Evolutionary conservation across 2,888 invertebrate genomes (phyloP), one percentile per base, ranked within the genome.

Genomic region (Spilarctia lutea): DNA sequence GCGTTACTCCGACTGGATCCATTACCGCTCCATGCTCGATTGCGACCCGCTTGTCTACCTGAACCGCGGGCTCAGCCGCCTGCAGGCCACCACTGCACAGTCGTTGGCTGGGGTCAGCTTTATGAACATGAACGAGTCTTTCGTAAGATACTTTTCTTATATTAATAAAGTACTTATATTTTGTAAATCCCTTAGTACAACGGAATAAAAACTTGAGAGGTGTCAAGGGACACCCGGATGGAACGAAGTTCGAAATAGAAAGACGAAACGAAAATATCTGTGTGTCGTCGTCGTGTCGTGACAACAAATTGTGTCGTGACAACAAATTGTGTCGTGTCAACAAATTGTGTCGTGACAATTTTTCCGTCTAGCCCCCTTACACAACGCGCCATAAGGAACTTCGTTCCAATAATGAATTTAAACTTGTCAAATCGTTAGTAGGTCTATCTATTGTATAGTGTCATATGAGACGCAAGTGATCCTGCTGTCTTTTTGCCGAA

Each of bases 101-200:
- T 98, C 30, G 97, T 98, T 24, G 98, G 98, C 10, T 98, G 98
- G 98, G 98, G 98, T 45, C 98, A 98, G 88, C 95, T 98, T 0
- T 97, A 97, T 85, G 98, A 98, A 93, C 97, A 97, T 77, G 98
- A 98, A 73, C 95, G 97, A 77, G 97, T 98, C 75, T 98, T 98
- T 90, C 98, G 98, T 98, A 94, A 97, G 98, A 92, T 35, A 3
- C 24, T 33, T 39, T 69, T n/a, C 10, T n/a, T 30, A 16, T 3
- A 24, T 24, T 7, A 35, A 35, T 35, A 65, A 65, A 33, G 20
- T 35, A 52, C 20, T 6, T 16, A 45, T 48, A 11, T 60, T 27
- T 60, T 16, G 27, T 3, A 30, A 30, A 63, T 60, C 1, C 27
- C 30, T 63, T 2, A 30, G 63, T 30, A 30, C 27, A 27, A 30